Evolutionary conservation across 2,888 invertebrate genomes (phyloP), one percentile per base, ranked within the genome.

Genomic region (Epistrophe grossulariae): DNA sequence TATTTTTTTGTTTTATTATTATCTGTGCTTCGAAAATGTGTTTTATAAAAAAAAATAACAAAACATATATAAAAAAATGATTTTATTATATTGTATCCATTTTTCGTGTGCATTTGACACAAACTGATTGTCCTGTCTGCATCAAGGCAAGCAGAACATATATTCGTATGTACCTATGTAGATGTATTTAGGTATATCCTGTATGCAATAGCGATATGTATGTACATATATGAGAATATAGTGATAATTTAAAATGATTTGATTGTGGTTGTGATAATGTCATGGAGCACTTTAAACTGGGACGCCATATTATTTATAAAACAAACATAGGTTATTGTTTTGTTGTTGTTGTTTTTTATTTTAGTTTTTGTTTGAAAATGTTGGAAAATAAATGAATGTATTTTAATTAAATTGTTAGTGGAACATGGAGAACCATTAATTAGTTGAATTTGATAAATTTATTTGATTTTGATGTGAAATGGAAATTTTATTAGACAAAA

Each of bases 351-450:
- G 5, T 45, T 17, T 28, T 57, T 50, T 5, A 38, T 11, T 28
- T 38, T 71, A 8, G 15, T 45, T 24, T 43, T 17, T 40, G 24
- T 50, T 52, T 50, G 4, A n/a, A 40, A 50, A 52, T 19, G 19
- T n/a, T 40, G 45, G 45, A 52, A 62, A 38, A 68, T 13, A 73
- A 50, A 79, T 78, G 10, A 60, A 80, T 60, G 60, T 17, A 55
- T 77, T 77, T 84, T 84, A 80, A 84, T 84, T 84, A 73, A 80
- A 80, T 68, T 80, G 80, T 68, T 72, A 60, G 28, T 4, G 45
- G 24, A 81, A 57, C 76, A 80, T 80, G 80, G 48, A 70, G 17
- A 1, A 64, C 28, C 64, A 82, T 82, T 82, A 82, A 81, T 81
- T 81, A 81, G 57, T 81, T 71, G 60, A 55, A 66, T 80, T 73